Percentiles rank a stretch among this genome's conserved stretches.
These are phyloP conservation scores for Catonia carolina DNA, from an alignment of 2,888 invertebrate species.

Conservation along the genomic window DNA sequence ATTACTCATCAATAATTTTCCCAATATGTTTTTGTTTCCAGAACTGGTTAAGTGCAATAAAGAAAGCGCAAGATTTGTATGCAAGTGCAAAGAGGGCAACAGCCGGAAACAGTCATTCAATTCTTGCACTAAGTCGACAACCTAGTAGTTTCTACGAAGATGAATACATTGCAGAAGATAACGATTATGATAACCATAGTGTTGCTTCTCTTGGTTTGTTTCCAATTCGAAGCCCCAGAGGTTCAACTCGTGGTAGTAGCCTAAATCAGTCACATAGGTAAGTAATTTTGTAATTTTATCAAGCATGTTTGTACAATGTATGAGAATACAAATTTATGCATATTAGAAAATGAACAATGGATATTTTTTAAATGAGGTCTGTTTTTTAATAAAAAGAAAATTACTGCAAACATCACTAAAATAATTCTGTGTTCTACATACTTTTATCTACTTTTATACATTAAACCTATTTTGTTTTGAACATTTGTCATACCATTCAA, in stretches of 20 bases:
- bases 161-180: constrained; percentile 34
- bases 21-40: constrained; percentile 41
- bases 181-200: constrained; percentile 35
- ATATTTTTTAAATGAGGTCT: no score
- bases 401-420: no score
- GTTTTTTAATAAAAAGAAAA: no score
- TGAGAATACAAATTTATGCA: not conserved
- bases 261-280: constrained; percentile 43
- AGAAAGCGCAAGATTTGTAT: constrained; percentile 68
- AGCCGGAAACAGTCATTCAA: constrained; percentile 35
- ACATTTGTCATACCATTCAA: no score
- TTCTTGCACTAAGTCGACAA: constrained; percentile 43
- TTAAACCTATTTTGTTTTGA: no score
- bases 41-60: constrained; percentile 66
- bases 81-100: constrained; percentile 37
- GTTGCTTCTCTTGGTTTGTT: constrained; percentile 30
- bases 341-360: constrained; percentile 24
- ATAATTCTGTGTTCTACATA: no score
- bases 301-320: not conserved
- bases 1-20: no score
- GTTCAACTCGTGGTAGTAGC: constrained; percentile 41
- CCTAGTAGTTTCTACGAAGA: constrained; percentile 32
- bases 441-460: no score
- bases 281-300: not conserved
- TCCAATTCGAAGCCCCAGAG: constrained; percentile 38